Evolutionary conservation across 23 tunicate genomes (phyloP).

Genomic region (Aplidium turbinatum): DNA sequence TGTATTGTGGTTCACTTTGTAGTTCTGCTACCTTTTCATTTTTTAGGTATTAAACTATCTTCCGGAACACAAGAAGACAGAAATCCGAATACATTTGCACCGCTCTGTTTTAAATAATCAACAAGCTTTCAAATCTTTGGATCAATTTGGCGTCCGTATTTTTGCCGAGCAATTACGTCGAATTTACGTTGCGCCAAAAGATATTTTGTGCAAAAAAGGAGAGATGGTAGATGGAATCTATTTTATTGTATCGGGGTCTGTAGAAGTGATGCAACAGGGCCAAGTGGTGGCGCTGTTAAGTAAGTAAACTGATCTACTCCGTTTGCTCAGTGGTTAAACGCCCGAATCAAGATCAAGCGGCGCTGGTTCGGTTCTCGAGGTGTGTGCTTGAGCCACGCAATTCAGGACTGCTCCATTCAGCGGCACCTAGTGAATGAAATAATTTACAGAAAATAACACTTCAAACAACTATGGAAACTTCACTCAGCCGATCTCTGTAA

Average conservation of each 20-base stretch:
- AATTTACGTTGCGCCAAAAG: conserved; percentile 62
- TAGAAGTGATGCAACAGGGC: conserved; percentile 59
- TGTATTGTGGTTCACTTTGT: no score
- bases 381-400: no score
- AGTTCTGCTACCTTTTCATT: neutral
- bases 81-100: conserved; percentile 56
- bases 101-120: conserved; percentile 39
- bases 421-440: no score
- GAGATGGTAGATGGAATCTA: conserved; percentile 46
- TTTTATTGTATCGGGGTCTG: conserved; percentile 56
- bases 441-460: no score
- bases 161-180: conserved; percentile 45
- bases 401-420: no score
- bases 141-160: conserved; percentile 38
- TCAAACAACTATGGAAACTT: no score
- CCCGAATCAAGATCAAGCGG: no score
- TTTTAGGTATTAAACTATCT: conserved; percentile 47
- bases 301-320: conserved; percentile 28
- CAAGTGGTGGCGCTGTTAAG: conserved; percentile 46
- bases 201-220: conserved; percentile 54
- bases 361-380: no score
- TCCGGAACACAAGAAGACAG: conserved; percentile 72
- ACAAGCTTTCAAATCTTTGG: conserved; percentile 26
- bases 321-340: no score
- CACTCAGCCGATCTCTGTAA: no score